Evolutionary conservation across 2,888 invertebrate genomes (phyloP), one percentile per base, ranked within the genome.

Genomic region (Drosophila leonis): DNA sequence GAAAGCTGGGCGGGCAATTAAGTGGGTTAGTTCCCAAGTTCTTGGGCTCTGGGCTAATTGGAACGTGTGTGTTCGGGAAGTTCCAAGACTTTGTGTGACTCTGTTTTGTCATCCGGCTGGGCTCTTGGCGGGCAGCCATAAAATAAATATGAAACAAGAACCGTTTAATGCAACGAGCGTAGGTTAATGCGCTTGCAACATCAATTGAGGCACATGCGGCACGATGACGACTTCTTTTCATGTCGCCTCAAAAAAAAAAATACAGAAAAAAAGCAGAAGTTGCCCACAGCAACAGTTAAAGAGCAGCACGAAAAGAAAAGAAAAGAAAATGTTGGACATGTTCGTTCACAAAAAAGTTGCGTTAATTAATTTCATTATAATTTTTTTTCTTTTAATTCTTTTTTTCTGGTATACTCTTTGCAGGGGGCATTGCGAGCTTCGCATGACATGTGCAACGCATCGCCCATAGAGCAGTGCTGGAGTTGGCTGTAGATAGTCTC

Each of bases 341-440:
- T 61, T 61, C 55, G 52, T 44, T 61, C 55, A 59, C 49, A 64
- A 33, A 51, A 72, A 59, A 56, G 59, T 72, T 70, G 75, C 82
- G 82, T 84, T 84, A 83, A 83, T 83, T 88, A 84, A 83, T 84
- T 84, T 88, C 60, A 72, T 82, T 84, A 74, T 64, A n/a, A 48
- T 83, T 77, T 62, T 44, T 4, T 44, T 12, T 55, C 13, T 44
- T n/a, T n/a, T n/a, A n/a, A 12, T n/a, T 24, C 13, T 31, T 20
- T 41, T 29, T 41, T 27, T 15, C 6, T 29, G 10, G 5, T 6
- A 33, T 9, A 39, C 66, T 20, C 52, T 68, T 67, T 42, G 67
- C 56, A 20, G 67, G 68, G 68, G 61, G 33, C 39, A 48, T 29
- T 37, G 10, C 31, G 52, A 37, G 67, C 42, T 37, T 24, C n/a